Evolutionary conservation across 23 tunicate species (phyloP).

Genomic region (Styela plicata): DNA sequence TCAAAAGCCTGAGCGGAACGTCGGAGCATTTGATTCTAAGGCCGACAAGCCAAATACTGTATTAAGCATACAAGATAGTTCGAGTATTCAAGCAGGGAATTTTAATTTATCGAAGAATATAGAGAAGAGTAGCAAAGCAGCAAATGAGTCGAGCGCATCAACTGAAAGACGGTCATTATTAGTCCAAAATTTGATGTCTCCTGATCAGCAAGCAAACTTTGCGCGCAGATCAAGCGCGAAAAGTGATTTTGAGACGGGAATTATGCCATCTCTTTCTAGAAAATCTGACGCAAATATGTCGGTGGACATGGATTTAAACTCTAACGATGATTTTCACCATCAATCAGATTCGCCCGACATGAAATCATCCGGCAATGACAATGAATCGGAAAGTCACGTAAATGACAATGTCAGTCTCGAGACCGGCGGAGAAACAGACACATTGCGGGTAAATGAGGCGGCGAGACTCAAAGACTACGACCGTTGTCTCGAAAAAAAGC

Average conservation of each 20-base stretch:
- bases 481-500: background rate
- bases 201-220: constrained; percentile 9
- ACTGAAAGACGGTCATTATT: background rate
- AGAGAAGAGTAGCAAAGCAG: background rate
- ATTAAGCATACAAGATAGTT: background rate
- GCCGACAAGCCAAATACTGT: constrained; percentile 1
- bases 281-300: background rate
- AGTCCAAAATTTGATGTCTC: constrained; percentile 18
- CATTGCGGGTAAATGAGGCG: constrained; percentile 8
- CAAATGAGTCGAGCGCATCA: background rate
- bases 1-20: constrained; percentile 29
- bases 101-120: background rate
- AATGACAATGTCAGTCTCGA: background rate
- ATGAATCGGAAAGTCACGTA: background rate
- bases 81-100: background rate
- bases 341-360: background rate
- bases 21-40: constrained; percentile 1
- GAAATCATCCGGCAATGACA: background rate
- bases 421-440: constrained; percentile 2
- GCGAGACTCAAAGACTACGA: background rate
- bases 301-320: background rate
- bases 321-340: background rate
- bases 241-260: background rate
- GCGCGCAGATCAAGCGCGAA: constrained; percentile 10
- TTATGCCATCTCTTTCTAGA: background rate